Percentiles rank a stretch among this genome's conserved stretches.
These are phyloP conservation scores for Drosophila neonasuta DNA, from an alignment of 2,888 invertebrate species.

Conservation along the genomic window DNA sequence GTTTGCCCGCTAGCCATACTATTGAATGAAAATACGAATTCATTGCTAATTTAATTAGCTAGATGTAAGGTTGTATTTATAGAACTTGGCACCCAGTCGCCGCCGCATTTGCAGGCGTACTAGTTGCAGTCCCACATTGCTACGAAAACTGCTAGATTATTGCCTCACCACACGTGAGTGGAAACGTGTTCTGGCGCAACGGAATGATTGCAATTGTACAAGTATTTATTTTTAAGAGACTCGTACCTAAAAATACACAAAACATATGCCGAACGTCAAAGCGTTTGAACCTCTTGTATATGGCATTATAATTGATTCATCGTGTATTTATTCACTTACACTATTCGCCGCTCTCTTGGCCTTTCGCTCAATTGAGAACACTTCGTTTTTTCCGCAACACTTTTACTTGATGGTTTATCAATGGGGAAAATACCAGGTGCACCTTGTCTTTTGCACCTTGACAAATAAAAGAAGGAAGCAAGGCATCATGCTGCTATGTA, in stretches of 20 bases:
- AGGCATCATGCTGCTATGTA: neutral
- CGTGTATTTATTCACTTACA: slow-evolving; percentile 5
- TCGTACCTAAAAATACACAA: slow-evolving; percentile 39
- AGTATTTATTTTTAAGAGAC: slow-evolving; percentile 43
- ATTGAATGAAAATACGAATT: slow-evolving; percentile 26
- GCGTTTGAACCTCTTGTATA: slow-evolving; percentile 44
- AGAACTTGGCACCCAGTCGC: slow-evolving; percentile 44
- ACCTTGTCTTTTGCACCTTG: neutral
- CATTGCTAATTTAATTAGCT: slow-evolving; percentile 57
- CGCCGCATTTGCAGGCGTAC: neutral
- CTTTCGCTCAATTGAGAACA: neutral
- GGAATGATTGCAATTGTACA: slow-evolving; percentile 51
- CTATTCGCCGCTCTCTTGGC: neutral
- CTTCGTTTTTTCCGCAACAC: neutral
- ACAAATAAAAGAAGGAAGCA: neutral
- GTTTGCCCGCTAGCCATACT: neutral
- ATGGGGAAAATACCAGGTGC: slow-evolving; percentile 2
- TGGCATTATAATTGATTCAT: slow-evolving; percentile 50
- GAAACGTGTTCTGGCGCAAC: slow-evolving; percentile 44
- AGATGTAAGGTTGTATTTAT: slow-evolving; percentile 39
- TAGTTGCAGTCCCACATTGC: slow-evolving; percentile 24
- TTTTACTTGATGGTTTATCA: slow-evolving; percentile 17
- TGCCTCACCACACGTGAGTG: slow-evolving; percentile 62
- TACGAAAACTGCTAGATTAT: slow-evolving; percentile 74
- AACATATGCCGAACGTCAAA: slow-evolving; percentile 16